These are phyloP conservation scores for Halcyon leucocephala DNA, from an alignment of 2,797 vertebrate genomes.

Conservation along the genomic window DNA sequence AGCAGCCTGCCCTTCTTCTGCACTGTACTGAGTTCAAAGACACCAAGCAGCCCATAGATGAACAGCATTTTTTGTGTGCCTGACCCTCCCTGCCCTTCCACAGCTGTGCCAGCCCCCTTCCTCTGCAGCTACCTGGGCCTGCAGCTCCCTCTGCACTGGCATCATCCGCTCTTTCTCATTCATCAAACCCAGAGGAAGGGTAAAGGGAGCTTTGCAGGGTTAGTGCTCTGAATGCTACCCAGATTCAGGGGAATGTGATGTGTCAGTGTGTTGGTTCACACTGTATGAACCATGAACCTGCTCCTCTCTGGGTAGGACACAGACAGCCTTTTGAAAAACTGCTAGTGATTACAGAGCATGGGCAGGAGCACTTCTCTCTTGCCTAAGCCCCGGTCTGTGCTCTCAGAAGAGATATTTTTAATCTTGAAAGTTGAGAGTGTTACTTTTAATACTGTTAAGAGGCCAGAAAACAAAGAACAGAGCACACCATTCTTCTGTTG, in stretches of 20 bases:
- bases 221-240: background rate
- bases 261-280: background rate
- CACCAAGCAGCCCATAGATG: background rate
- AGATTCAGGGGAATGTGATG: background rate
- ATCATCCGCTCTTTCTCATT: background rate
- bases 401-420: background rate
- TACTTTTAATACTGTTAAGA: background rate
- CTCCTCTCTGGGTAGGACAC: background rate
- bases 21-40: background rate
- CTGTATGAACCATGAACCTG: fast-evolving
- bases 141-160: background rate
- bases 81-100: background rate
- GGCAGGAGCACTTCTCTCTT: background rate
- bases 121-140: background rate
- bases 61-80: background rate
- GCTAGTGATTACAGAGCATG: background rate
- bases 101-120: background rate
- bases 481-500: background rate
- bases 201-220: background rate
- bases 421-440: background rate
- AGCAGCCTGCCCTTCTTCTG: background rate
- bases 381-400: background rate
- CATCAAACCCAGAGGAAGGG: background rate
- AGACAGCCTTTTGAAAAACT: background rate
- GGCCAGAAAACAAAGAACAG: background rate